Evolutionary conservation across 2,113 vertebrate species (phyloP).

Genomic region (Uria lomvia): DNA sequence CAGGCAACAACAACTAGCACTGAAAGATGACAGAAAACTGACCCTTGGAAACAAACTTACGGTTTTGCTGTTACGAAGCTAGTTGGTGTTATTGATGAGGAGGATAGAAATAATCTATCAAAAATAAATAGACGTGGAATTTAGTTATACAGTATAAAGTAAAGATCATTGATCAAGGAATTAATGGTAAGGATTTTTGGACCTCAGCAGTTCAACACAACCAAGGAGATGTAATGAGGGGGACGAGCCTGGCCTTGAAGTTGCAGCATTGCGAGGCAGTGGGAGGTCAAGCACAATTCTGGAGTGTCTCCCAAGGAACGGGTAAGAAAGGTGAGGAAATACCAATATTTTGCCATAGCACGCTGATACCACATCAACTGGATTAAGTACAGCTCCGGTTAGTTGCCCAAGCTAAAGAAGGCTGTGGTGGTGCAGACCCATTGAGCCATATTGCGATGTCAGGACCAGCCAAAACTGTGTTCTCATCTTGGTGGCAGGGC

Average conservation of each 20-base stretch:
- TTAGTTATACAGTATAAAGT: background rate
- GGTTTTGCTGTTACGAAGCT: fast-evolving
- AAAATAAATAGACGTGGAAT: background rate
- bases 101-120: fast-evolving
- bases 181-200: fast-evolving
- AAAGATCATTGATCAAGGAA: background rate
- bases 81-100: background rate
- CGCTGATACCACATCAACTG: fast-evolving
- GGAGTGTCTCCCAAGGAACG: fast-evolving
- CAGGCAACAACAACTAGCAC: fast-evolving
- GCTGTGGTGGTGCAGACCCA: background rate
- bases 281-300: fast-evolving
- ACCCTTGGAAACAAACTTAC: background rate
- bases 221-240: fast-evolving
- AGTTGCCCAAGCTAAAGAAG: background rate
- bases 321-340: fast-evolving
- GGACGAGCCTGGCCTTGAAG: too few species aligned
- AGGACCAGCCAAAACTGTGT: background rate
- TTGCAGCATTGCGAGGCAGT: fast-evolving
- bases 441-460: background rate
- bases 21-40: background rate
- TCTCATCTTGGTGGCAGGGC: background rate
- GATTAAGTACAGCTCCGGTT: fast-evolving
- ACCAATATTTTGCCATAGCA: fast-evolving
- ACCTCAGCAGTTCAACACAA: fast-evolving